Evolutionary conservation across 2,113 vertebrate genomes (phyloP), one percentile per base, ranked within the genome.

Genomic region (Nothoprocta perdicaria): DNA sequence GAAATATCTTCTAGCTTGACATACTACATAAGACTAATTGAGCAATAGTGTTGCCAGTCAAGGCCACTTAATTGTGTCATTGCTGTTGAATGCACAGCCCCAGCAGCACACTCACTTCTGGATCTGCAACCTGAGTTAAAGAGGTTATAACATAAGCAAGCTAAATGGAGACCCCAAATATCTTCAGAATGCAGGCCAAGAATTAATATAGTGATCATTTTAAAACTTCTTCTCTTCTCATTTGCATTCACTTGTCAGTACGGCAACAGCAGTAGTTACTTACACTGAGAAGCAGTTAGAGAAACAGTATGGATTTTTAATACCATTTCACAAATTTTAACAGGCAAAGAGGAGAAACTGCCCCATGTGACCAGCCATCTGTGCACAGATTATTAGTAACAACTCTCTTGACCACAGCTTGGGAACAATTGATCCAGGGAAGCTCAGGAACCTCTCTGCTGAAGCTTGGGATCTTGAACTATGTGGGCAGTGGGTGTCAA

Each of bases 21-120:
- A 66, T 89, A 33, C 53, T 66, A 10, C 65, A 81, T 29, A 60
- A 94, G 89, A 81, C 82, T 92, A 94, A 92, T 91, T 94, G 82
- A 95, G 85, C 76, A 89, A 75, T 53, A 85, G 73, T 18, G 79
- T 89, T 94, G 82, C 84, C 73, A 86, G 88, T 88, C 91, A 81
- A 92, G 72, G 69, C 69, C 65, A 66, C 53, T 86, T 89, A 88
- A 93, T 81, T 72, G 69, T 55, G 76, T 61, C 84, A 88, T 57
- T 55, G 73, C 58, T 48, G 48, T 35, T 26, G 88, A 62, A 50
- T 0, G 2, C 89, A 75, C 43, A 92, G 80, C 48, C 73, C 48
- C 84, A 0, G 4, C 52, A 53, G 76, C 33, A 14, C 1, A 0
- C 35, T 61, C 41, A 2, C 13, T 1, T 0, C n/a, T 0, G 12